These are phyloP conservation scores for Cryptosula pallasiana DNA, from an alignment of 2,888 invertebrate genomes.

Conservation along the genomic window DNA sequence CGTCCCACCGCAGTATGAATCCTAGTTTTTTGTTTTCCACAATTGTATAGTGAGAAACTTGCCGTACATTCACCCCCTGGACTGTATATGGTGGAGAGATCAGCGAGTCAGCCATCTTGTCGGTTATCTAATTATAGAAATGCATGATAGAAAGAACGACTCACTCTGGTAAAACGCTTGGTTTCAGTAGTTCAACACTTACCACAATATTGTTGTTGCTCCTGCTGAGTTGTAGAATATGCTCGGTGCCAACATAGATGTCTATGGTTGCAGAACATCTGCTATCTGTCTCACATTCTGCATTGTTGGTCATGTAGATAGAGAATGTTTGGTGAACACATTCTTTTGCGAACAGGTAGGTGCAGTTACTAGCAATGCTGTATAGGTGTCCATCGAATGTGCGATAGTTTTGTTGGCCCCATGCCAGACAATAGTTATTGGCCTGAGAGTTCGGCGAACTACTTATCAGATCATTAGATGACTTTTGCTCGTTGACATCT, in stretches of 20 bases:
- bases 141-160: no score
- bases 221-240: background rate
- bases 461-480: no score
- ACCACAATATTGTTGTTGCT: background rate
- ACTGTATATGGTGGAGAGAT: background rate
- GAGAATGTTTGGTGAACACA: slow-evolving; percentile 65
- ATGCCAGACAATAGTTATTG: slow-evolving; percentile 68
- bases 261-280: slow-evolving; percentile 59
- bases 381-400: slow-evolving; percentile 75
- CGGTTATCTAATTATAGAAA: background rate
- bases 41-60: slow-evolving; percentile 66
- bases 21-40: slow-evolving; percentile 62
- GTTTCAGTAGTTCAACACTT: no score
- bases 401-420: slow-evolving; percentile 75
- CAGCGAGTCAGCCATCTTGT: background rate
- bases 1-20: slow-evolving; percentile 72
- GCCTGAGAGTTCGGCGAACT: no score
- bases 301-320: slow-evolving; percentile 60
- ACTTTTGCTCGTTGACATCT: no score
- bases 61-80: slow-evolving; percentile 67
- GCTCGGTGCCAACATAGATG: slow-evolving; percentile 67
- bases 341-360: slow-evolving; percentile 70
- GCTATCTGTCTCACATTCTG: slow-evolving; percentile 56
- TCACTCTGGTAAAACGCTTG: no score
- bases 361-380: slow-evolving; percentile 68